These are phyloP conservation scores for Crax fasciolata DNA, from an alignment of 2,797 vertebrate species.

Conservation along the genomic window DNA sequence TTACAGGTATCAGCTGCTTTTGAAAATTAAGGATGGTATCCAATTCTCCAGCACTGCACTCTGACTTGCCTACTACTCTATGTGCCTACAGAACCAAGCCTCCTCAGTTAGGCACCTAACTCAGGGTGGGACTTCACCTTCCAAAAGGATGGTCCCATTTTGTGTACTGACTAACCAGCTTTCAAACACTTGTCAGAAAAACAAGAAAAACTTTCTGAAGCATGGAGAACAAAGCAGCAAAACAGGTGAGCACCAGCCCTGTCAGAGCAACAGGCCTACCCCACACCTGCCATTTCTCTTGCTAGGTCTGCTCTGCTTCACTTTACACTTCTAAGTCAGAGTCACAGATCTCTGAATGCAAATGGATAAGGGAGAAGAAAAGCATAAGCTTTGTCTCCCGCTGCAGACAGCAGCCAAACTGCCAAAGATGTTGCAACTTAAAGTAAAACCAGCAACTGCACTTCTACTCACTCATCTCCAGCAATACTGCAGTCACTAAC, in stretches of 20 bases:
- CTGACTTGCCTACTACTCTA: too few relatives aligned
- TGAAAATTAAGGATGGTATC: not conserved
- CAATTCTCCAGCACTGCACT: not conserved
- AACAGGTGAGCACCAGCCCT: not conserved
- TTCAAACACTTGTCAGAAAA: not conserved
- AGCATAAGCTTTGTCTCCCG: not conserved
- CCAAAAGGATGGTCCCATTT: not conserved
- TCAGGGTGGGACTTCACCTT: fast-evolving
- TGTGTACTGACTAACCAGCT: not conserved
- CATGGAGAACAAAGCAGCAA: not conserved
- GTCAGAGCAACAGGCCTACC: not conserved
- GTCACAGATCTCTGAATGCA: not conserved
- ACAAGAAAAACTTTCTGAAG: not conserved
- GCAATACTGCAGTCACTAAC: not conserved
- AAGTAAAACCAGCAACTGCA: not conserved
- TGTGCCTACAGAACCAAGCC: not conserved
- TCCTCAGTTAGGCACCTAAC: not conserved
- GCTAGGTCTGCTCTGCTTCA: not conserved
- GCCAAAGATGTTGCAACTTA: not conserved
- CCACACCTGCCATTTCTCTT: not conserved
- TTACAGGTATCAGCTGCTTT: not conserved
- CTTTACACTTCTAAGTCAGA: not conserved
- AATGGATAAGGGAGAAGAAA: not conserved
- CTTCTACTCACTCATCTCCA: not conserved
- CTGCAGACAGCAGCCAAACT: not conserved